Conservation (phyloP, 2,113 vertebrate genomes). For the Microtus oregoni region DNA sequence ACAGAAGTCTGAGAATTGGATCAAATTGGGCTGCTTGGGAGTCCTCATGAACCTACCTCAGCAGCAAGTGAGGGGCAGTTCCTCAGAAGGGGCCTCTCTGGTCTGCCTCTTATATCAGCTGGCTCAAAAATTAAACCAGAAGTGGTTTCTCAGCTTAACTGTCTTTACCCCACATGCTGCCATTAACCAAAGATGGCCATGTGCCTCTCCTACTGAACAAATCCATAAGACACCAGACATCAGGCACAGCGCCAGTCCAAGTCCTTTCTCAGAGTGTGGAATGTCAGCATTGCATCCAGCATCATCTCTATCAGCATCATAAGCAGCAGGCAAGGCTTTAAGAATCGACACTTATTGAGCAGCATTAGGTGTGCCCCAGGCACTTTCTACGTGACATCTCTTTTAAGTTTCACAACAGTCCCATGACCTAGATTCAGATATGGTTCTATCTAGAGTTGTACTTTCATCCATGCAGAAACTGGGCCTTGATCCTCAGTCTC, state of each 20-base stretch:
- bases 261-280: neutral
- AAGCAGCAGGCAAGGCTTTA: neutral
- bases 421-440: neutral
- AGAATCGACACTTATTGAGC: fast-evolving
- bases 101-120: neutral
- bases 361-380: fast-evolving
- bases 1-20: neutral
- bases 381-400: neutral
- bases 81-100: neutral
- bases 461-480: neutral
- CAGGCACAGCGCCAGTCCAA: neutral
- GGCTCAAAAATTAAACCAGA: neutral
- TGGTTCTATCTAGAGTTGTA: neutral
- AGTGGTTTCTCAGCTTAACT: neutral
- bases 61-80: neutral
- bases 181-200: neutral
- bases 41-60: neutral
- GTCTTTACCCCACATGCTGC: neutral
- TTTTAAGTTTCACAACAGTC: neutral
- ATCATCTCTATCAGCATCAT: neutral
- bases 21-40: neutral
- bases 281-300: too few relatives aligned
- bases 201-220: slow-evolving; percentile 1
- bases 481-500: neutral
- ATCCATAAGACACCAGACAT: neutral